Evolutionary conservation across 2,797 vertebrate genomes (phyloP), one percentile per base, ranked within the genome.

Genomic region (Girardinus metallicus): DNA sequence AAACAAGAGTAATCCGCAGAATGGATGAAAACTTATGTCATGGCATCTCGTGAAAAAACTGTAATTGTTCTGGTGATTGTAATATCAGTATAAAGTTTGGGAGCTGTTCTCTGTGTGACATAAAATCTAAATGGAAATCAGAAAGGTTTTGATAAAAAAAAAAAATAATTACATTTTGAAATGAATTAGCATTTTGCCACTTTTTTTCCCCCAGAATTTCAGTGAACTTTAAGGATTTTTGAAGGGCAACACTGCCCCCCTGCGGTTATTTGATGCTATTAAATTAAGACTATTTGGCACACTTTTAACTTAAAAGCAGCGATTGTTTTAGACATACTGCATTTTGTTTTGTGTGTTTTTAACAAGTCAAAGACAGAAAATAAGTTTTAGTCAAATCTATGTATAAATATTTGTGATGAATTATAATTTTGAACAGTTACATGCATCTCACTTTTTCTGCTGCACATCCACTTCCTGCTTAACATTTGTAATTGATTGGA

Each of bases 401-500:
- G 10, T 26, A 5, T 26, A 43, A 72, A 16, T n/a, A 3, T 44
- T 2, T 31, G 13, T 18, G 11, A 41, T 46, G 43, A 71, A n/a
- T 23, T 41, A 41, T 70, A 43, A 70, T 43, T 70, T 83, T 80
- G 79, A 86, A 92, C 83, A 81, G 79, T 90, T 62, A 86, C 64
- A 49, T 83, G 80, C 55, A 78, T 8, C 18, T 83, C 90, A 86
- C 77, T 80, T 80, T 90, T 78, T 87, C 85, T 83, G 88, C 87
- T 84, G 57, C 11, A 53, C 78, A 80, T 85, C 68, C 16, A 76
- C 75, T 79, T 73, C 96, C 95, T 96, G 95, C 95, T 97, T 97
- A 97, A 97, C 96, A 95, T 95, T 93, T 90, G 91, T 89, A 95
- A 99, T 98, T 95, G 97, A 99, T 98, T 92, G 92, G 94, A 95